These are phyloP conservation scores for Pelusios castaneus DNA, from an alignment of 2,113 vertebrate species.

Conservation along the genomic window DNA sequence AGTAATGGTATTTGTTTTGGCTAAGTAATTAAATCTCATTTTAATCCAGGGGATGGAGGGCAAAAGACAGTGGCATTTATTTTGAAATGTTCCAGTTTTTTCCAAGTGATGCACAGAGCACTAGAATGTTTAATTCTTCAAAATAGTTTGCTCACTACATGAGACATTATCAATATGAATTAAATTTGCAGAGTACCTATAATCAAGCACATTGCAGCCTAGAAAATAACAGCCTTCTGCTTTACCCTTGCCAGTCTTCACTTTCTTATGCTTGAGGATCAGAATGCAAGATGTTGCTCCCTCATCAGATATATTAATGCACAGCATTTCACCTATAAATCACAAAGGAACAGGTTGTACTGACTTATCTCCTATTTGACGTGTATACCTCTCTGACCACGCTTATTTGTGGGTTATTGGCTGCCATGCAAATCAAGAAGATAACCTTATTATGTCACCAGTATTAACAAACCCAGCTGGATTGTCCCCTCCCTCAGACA, in stretches of 20 bases:
- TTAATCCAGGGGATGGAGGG: background rate
- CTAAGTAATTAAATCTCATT: slow-evolving; percentile 36
- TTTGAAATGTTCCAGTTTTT: slow-evolving; percentile 40
- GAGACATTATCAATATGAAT: slow-evolving; percentile 43
- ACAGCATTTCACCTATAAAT: slow-evolving; percentile 11
- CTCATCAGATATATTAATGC: accelerated
- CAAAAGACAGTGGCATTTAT: slow-evolving; percentile 24
- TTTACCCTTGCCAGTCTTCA: slow-evolving; percentile 37
- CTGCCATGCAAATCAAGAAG: background rate
- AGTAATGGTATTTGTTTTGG: slow-evolving; percentile 35
- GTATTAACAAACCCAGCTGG: background rate
- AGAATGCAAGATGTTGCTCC: background rate
- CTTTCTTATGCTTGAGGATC: background rate
- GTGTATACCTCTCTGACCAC: accelerated
- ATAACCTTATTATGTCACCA: background rate
- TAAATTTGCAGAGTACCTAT: slow-evolving; percentile 48
- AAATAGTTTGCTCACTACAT: slow-evolving; percentile 49
- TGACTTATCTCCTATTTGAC: slow-evolving; percentile 38
- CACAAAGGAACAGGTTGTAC: background rate
- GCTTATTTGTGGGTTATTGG: background rate
- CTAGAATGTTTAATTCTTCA: slow-evolving; percentile 44
- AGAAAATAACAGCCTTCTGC: slow-evolving; percentile 50
- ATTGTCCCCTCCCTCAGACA: accelerated
- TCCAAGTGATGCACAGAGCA: no score
- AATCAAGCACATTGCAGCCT: slow-evolving; percentile 33